These are phyloP conservation scores for Lepidochitona cinerea DNA, from an alignment of 2,888 invertebrate species.

Conservation along the genomic window DNA sequence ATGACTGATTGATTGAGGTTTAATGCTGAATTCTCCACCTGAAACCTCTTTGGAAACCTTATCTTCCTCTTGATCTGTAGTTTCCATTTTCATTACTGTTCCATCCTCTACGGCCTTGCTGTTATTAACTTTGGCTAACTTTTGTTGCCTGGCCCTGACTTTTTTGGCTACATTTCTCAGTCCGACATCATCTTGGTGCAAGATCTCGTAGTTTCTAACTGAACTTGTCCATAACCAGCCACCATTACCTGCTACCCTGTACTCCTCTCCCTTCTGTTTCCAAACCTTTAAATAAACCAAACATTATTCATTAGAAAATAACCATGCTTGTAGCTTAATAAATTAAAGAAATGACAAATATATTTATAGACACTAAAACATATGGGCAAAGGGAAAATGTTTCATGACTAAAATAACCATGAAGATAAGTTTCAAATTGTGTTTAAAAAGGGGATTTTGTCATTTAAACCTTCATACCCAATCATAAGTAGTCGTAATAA, in stretches of 20 bases:
- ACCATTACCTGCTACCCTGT: constrained; percentile 92
- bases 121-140: too few species aligned
- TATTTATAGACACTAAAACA: too few species aligned
- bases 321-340: too few species aligned
- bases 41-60: too few species aligned
- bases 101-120: neutral
- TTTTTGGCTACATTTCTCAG: constrained; percentile 73
- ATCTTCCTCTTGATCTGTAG: neutral
- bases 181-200: constrained; percentile 75
- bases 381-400: too few species aligned
- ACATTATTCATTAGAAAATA: too few species aligned
- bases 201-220: constrained; percentile 75
- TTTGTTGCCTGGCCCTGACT: constrained; percentile 45
- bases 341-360: too few species aligned
- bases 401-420: too few species aligned
- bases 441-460: too few species aligned
- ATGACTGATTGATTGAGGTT: neutral
- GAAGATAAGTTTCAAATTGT: too few species aligned
- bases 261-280: constrained; percentile 99
- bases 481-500: too few species aligned
- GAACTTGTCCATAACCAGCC: constrained; percentile 76
- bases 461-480: too few species aligned
- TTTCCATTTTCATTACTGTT: neutral
- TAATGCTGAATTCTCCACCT: neutral
- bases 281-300: constrained; percentile 70